Evolutionary conservation across 2,888 invertebrate species (phyloP), one percentile per base, ranked within the genome.

Genomic region (Steromphala cineraria): DNA sequence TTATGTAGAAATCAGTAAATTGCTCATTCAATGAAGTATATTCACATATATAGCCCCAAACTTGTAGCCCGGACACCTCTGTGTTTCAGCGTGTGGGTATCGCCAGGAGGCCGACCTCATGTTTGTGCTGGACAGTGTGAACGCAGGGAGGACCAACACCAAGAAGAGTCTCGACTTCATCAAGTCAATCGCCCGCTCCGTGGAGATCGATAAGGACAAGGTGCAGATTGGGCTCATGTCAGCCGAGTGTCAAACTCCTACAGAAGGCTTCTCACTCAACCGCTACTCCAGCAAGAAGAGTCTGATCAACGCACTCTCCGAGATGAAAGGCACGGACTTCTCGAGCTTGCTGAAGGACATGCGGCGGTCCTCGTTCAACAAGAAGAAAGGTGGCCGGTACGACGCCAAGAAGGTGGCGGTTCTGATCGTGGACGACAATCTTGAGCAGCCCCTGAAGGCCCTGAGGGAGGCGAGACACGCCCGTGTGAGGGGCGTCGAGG

Each of bases 221-320:
- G 83, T 91, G n/a, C 90, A 90, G 82, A 87, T 91, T 19, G 90
- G 90, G 0, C 85, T 90, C 19, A 86, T 91, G 82, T 87, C 88
- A 0, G 88, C 88, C 5, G 88, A 87, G 74, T 89, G 89, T 71
- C 84, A 84, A 83, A 84, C 55, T 82, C 76, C n/a, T 40, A 83
- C 75, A n/a, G 62, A 84, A 3, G 87, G 87, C 10, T 87, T 89
- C 53, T 79, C 78, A 3, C 82, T 90, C 13, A 85, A 84, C 2
- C 67, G 83, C 8, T 80, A 84, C 21, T 36, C 75, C 4, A 84
- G 83, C 74, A 84, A 81, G 67, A 76, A 81, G 40, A 80, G 82
- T 24, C 81, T 87, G n/a, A 79, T 86, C 31, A 67, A 80, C 19
- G 83, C 86, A 1, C 79, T 89, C 24, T 55, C 75, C 7, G 80